Percentiles rank a stretch among this genome's conserved stretches.
phyloP scores from a whole-genome alignment of 92 coral and sea anemone genomes.

The Epizoanthus rinbou region DNA sequence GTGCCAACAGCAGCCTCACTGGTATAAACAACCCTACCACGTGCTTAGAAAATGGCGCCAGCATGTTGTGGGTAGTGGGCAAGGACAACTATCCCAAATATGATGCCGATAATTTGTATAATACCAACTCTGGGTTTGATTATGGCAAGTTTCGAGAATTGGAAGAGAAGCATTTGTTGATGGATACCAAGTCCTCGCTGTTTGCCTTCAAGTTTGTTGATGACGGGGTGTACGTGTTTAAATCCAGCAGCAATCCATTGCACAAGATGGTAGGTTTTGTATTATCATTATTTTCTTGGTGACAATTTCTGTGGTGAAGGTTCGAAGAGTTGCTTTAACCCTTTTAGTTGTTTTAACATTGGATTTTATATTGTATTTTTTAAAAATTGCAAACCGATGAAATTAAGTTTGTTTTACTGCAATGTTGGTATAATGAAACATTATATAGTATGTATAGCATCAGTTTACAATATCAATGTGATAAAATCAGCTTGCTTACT shows the following conservation, averaged over 20 bases:
- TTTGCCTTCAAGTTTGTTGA: constrained; percentile 92
- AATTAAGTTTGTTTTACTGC: not conserved
- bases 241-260: constrained; percentile 73
- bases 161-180: constrained; percentile 74
- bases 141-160: constrained; percentile 83
- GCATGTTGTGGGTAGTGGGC: constrained; percentile 78
- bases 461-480: too few relatives aligned
- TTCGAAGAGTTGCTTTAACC: not conserved
- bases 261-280: constrained; percentile 82
- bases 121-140: constrained; percentile 92
- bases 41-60: constrained; percentile 75
- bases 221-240: constrained; percentile 93
- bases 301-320: not conserved
- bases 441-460: too few relatives aligned
- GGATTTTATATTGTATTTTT: too few relatives aligned
- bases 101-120: constrained; percentile 80
- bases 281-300: not conserved
- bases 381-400: too few relatives aligned
- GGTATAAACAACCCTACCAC: constrained; percentile 85
- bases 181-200: constrained; percentile 77
- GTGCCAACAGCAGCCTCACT: constrained; percentile 28
- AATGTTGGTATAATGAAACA: too few relatives aligned
- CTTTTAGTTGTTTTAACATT: not conserved
- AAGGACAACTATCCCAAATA: constrained; percentile 86
- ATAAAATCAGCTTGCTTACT: too few relatives aligned